phyloP scores from a whole-genome alignment of 92 coral and sea anemone species.

The Epizoanthus ramosus region DNA sequence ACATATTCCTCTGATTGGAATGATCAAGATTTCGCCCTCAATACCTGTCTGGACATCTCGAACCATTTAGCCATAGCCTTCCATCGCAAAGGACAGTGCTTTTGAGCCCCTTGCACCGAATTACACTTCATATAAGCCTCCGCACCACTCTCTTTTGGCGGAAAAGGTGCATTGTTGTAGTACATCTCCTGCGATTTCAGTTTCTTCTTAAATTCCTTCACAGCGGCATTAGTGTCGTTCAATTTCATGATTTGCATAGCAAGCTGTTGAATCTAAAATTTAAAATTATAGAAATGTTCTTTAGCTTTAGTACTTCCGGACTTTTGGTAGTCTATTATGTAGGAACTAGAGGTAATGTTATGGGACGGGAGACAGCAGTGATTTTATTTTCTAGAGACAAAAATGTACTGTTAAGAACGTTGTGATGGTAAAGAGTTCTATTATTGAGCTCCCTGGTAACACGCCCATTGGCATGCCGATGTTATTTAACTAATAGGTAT shows the following conservation, averaged over 20 bases:
- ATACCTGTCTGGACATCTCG: conserved; percentile 80
- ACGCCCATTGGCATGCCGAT: too few relatives aligned
- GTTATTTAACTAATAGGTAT: too few relatives aligned
- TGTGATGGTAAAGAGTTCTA: too few relatives aligned
- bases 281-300: not conserved
- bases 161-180: conserved; percentile 80
- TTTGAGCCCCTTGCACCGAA: conserved; percentile 63
- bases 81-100: conserved; percentile 89
- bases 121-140: conserved; percentile 64
- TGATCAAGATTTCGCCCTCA: not conserved
- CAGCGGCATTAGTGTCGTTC: conserved; percentile 62
- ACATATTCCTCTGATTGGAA: not conserved
- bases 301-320: not conserved
- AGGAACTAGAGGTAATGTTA: too few relatives aligned
- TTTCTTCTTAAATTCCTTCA: conserved; percentile 58
- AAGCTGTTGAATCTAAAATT: conserved; percentile 59
- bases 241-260: conserved; percentile 76
- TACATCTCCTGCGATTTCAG: conserved; percentile 80
- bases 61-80: conserved; percentile 86
- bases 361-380: too few relatives aligned
- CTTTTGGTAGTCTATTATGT: not conserved
- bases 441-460: too few relatives aligned
- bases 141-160: conserved; percentile 70
- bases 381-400: too few relatives aligned
- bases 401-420: too few relatives aligned